Evolutionary conservation across 2,888 invertebrate genomes (phyloP), one percentile per base, ranked within the genome.

Genomic region (Cyaniris semiargus): DNA sequence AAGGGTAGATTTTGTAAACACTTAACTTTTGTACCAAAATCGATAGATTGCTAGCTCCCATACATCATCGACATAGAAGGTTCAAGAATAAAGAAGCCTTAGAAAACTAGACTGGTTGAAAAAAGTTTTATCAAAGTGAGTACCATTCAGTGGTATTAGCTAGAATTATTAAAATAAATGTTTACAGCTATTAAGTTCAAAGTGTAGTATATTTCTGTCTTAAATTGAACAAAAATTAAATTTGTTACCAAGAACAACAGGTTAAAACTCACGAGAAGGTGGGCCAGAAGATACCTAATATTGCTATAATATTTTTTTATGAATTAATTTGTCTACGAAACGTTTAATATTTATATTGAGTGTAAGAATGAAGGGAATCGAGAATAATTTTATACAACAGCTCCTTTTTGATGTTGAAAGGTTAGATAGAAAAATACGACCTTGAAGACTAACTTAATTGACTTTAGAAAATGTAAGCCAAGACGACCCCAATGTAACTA

Each of bases 11-110:
- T 72, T 72, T 72, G 72, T 72, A 72, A 71, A 21, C 72, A 44
- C 21, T 38, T 48, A 5, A 72, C 21, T 38, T 44, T 21, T 72
- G 15, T 38, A 72, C 38, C 21, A 4, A 44, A 72, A n/a, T 72
- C 72, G 44, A 72, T 23, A 72, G 72, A 38, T 21, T 72, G 72
- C 72, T 72, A 72, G 72, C n/a, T 72, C 6, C 44, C 72, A 72
- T 72, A 44, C 38, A 5, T 72, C 72, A 72, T 72, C 23, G 21
- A 66, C 6, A 10, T 66, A 66, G 60, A 66, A 13, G 4, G 27
- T 66, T 53, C 4, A 18, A 18, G 18, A 53, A 53, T 18, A 3
- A 3, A 53, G 4, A 53, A 44, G 44, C 10, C 44, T 44, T 44
- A 44, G 44, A 44, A 58, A 7, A 58, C 8, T n/a, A 66, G 66